Evolutionary conservation across 2,113 vertebrate genomes (phyloP).

Genomic region (Notiomystis cincta): DNA sequence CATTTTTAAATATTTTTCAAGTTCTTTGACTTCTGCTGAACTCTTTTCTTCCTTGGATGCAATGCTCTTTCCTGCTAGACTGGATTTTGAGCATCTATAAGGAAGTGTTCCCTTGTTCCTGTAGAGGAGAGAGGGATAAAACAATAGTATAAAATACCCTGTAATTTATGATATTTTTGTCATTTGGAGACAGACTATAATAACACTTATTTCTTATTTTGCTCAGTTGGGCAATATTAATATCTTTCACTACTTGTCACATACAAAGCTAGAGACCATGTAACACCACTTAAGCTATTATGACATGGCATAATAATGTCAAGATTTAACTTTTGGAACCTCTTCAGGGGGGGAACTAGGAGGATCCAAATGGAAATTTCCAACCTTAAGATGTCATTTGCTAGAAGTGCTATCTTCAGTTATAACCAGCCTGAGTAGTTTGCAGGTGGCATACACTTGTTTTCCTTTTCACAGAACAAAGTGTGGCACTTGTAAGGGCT

Average conservation of each 20-base stretch:
- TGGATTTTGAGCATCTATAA: background rate
- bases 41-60: background rate
- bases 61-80: background rate
- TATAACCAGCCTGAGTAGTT: background rate
- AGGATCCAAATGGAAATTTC: background rate
- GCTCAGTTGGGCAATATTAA: background rate
- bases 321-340: background rate
- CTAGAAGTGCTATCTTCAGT: background rate
- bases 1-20: background rate
- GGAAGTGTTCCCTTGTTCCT: background rate
- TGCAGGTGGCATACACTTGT: background rate
- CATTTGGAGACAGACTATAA: background rate
- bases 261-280: background rate
- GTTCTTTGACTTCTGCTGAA: background rate
- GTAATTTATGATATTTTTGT: background rate
- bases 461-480: background rate
- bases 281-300: background rate
- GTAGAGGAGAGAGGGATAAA: background rate
- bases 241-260: background rate
- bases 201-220: background rate
- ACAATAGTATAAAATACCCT: background rate
- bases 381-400: background rate
- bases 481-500: background rate
- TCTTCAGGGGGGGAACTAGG: background rate
- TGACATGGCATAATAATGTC: background rate